Evolutionary conservation across 2,797 vertebrate genomes (phyloP).

Genomic region (Sciurus vulgaris): DNA sequence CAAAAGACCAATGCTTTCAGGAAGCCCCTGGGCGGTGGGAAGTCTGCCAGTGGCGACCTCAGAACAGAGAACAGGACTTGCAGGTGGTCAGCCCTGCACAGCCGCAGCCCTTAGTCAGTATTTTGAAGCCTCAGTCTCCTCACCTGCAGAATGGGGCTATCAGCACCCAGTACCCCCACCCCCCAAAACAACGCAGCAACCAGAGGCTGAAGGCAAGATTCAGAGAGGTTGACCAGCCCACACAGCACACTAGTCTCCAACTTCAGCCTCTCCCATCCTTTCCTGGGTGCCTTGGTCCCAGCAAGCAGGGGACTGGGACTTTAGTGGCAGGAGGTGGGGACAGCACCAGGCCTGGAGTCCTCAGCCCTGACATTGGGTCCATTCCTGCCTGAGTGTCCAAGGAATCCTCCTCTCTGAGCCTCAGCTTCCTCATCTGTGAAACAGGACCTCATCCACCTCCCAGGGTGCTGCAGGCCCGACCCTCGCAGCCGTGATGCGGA

Average conservation of each 20-base stretch:
- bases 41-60: background rate
- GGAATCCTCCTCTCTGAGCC: background rate
- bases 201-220: background rate
- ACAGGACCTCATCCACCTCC: background rate
- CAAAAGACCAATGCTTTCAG: background rate
- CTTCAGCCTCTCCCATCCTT: background rate
- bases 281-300: background rate
- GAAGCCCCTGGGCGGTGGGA: background rate
- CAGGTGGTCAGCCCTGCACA: background rate
- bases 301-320: background rate
- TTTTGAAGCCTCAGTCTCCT: constrained; percentile 63
- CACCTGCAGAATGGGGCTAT: background rate
- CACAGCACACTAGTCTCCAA: background rate
- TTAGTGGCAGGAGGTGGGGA: background rate
- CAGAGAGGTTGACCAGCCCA: background rate
- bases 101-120: background rate
- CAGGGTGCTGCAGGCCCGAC: background rate
- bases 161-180: background rate
- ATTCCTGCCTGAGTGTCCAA: background rate
- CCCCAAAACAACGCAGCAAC: background rate
- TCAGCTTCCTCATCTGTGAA: background rate
- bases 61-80: background rate
- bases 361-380: background rate
- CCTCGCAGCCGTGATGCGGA: background rate
- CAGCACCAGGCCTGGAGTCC: background rate